phyloP scores from a whole-genome alignment of 2,888 invertebrate genomes.

The Limnephilus auricula region DNA sequence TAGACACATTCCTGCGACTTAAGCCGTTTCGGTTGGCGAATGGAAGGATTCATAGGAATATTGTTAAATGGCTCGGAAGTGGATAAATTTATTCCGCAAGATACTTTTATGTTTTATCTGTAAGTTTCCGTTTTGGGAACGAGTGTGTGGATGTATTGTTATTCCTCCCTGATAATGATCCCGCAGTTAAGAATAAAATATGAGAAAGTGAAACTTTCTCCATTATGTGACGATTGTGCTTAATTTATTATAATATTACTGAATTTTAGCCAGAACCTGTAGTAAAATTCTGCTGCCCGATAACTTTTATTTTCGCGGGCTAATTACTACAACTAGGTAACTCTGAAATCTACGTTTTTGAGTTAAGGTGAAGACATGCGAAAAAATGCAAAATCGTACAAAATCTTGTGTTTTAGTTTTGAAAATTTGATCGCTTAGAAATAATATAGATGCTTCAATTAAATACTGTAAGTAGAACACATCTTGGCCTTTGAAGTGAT shows the following conservation, averaged over 20 bases:
- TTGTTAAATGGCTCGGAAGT: conserved; percentile 65
- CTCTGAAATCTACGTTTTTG: no score
- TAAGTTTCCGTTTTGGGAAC: conserved; percentile 37
- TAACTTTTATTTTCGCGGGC: no score
- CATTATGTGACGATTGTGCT: neutral
- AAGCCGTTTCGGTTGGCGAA: conserved; percentile 29
- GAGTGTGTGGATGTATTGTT: conserved; percentile 43
- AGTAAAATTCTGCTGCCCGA: no score
- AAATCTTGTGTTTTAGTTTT: no score
- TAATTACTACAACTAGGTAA: no score
- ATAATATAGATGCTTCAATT: no score
- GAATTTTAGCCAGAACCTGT: no score
- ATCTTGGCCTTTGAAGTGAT: no score
- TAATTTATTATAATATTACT: neutral
- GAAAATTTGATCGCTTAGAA: no score
- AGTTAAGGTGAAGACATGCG: no score
- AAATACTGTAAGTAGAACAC: no score
- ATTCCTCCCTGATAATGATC: conserved; percentile 31
- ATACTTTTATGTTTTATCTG: conserved; percentile 63
- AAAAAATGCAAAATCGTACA: no score
- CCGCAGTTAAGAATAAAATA: conserved; percentile 13
- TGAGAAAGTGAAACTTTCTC: neutral
- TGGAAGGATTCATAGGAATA: conserved; percentile 48
- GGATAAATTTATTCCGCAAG: conserved; percentile 65
- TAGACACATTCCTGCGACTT: conserved; percentile 3